Evolutionary conservation across 2,888 invertebrate genomes (phyloP).

Genomic region (Drosophila barbarae): DNA sequence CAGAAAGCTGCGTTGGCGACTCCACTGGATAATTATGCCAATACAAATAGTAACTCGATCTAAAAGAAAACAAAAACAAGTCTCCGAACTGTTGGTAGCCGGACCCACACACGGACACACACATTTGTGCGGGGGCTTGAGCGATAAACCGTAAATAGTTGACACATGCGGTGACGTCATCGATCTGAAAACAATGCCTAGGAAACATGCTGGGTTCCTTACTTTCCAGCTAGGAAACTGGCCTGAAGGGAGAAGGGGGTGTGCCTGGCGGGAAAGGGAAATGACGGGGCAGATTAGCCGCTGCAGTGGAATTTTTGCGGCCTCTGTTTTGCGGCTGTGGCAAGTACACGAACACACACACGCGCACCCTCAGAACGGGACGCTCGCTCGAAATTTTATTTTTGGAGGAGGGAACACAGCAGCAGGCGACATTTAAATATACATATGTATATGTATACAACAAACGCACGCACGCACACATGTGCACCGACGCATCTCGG

Average conservation of each 20-base stretch:
- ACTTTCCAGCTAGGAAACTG: slow-evolving; percentile 1
- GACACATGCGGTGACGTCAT: slow-evolving; percentile 62
- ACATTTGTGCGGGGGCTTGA: slow-evolving; percentile 60
- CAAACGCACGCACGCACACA: slow-evolving; percentile 35
- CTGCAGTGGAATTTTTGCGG: slow-evolving; percentile 44
- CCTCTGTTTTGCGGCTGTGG: slow-evolving; percentile 62
- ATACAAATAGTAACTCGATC: slow-evolving; percentile 41
- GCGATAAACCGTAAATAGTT: slow-evolving; percentile 52
- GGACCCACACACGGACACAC: slow-evolving; percentile 36
- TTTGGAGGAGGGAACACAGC: slow-evolving; percentile 56
- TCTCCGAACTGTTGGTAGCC: slow-evolving; percentile 33
- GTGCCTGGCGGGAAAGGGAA: slow-evolving; percentile 5
- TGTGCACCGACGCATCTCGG: slow-evolving; percentile 29
- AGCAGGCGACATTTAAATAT: slow-evolving; percentile 48
- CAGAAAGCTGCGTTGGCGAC: slow-evolving; percentile 49
- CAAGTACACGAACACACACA: slow-evolving; percentile 47
- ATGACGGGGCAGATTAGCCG: slow-evolving; percentile 30
- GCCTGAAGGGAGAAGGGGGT: slow-evolving; percentile 1
- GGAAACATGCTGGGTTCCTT: slow-evolving; percentile 31
- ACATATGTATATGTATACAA: neutral
- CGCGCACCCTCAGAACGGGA: slow-evolving; percentile 23
- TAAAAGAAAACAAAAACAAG: slow-evolving; percentile 60
- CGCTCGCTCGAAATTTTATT: slow-evolving; percentile 55
- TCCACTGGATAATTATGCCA: slow-evolving; percentile 32
- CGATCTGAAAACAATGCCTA: slow-evolving; percentile 28